Evolutionary conservation across 2,797 vertebrate genomes (phyloP).

Genomic region (Holocentrus rufus): DNA sequence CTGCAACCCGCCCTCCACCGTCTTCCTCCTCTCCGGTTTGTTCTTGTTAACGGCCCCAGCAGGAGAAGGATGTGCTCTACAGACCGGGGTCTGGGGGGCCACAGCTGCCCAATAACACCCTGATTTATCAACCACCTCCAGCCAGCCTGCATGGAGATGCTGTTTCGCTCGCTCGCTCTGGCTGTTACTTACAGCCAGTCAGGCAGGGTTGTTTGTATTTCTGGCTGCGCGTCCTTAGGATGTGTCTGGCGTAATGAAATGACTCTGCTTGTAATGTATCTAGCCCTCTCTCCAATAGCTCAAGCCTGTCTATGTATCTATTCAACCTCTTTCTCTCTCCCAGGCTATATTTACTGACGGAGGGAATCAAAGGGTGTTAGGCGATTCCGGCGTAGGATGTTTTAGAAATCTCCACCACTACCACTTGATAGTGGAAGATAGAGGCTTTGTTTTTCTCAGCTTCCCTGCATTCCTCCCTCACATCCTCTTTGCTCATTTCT

Average conservation of each 20-base stretch:
- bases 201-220: conserved; percentile 75
- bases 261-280: conserved; percentile 66
- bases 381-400: conserved; percentile 41
- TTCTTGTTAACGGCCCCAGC: conserved; percentile 71
- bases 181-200: conserved; percentile 70
- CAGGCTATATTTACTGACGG: conserved; percentile 57
- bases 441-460: conserved; percentile 46
- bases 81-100: conserved; percentile 68
- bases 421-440: conserved; percentile 49
- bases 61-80: conserved; percentile 71
- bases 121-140: conserved; percentile 78
- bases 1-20: conserved; percentile 12
- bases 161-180: conserved; percentile 65
- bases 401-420: conserved; percentile 51
- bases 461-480: conserved; percentile 40
- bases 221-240: conserved; percentile 64
- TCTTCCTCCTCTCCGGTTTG: conserved; percentile 50
- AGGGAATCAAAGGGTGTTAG: conserved; percentile 42
- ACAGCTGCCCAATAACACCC: conserved; percentile 79
- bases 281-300: conserved; percentile 54
- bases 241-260: conserved; percentile 75
- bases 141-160: conserved; percentile 67
- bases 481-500: conserved; percentile 37
- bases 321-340: conserved; percentile 36
- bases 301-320: conserved; percentile 61